Percentiles rank a stretch among this genome's conserved stretches.
These are phyloP conservation scores for Leptopilina boulardi DNA, from an alignment of 1,140 invertebrate species.

Conservation along the genomic window DNA sequence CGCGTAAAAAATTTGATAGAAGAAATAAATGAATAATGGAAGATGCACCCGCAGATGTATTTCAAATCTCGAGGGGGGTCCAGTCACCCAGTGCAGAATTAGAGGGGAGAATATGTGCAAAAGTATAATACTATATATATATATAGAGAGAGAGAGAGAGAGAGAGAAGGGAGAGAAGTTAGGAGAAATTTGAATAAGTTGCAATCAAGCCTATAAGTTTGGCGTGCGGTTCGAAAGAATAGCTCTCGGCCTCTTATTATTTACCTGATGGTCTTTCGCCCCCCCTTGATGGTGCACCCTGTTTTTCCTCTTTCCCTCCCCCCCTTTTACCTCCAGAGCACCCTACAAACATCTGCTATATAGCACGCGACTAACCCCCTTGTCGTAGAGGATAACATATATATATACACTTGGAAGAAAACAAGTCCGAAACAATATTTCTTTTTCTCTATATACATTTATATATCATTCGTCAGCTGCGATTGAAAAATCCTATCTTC, in stretches of 20 bases:
- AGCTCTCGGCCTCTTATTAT: constrained; percentile 64
- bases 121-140: too few relatives aligned
- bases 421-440: constrained; percentile 56
- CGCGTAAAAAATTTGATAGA: background rate
- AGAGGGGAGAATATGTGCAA: background rate
- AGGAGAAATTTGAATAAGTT: constrained; percentile 66
- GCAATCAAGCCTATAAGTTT: constrained; percentile 57
- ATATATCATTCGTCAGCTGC: background rate
- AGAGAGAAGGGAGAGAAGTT: constrained; percentile 33
- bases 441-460: constrained; percentile 35
- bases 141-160: background rate
- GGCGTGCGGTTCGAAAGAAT: constrained; percentile 54
- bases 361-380: constrained; percentile 69
- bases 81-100: background rate
- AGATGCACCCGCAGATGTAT: constrained; percentile 21
- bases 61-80: constrained; percentile 26
- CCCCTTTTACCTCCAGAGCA: constrained; percentile 49
- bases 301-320: constrained; percentile 36
- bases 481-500: background rate
- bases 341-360: constrained; percentile 66
- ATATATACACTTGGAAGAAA: constrained; percentile 66
- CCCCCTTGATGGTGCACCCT: constrained; percentile 56
- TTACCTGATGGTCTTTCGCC: constrained; percentile 65
- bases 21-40: background rate
- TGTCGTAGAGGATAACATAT: constrained; percentile 48